phyloP scores from a whole-genome alignment of 2,113 vertebrate species.

The Chauna torquata region DNA sequence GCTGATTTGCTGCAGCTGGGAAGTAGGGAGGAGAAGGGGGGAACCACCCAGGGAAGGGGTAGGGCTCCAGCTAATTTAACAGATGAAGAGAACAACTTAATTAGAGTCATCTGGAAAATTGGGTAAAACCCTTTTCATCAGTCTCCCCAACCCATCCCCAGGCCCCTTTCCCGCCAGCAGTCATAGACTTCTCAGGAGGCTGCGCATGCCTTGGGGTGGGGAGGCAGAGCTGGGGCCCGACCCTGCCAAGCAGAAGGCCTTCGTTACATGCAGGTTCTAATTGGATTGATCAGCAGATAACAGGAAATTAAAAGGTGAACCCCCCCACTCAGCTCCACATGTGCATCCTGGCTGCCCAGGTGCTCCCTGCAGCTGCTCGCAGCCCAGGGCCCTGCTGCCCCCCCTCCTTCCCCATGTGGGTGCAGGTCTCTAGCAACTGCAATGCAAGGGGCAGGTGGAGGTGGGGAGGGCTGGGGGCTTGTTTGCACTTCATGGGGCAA shows the following conservation, averaged over 20 bases:
- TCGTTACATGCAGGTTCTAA: constrained; percentile 76
- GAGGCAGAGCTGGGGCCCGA: not conserved
- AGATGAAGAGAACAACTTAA: constrained; percentile 63
- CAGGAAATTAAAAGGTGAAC: constrained; percentile 66
- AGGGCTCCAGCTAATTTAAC: constrained; percentile 52
- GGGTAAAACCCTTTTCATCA: not conserved
- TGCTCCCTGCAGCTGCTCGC: not conserved
- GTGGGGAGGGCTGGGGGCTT: not conserved
- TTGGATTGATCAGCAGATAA: constrained; percentile 80
- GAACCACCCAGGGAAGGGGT: not conserved
- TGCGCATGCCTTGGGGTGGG: not conserved
- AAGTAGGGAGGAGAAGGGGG: not conserved
- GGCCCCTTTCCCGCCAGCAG: not conserved
- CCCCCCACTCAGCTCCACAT: not conserved
- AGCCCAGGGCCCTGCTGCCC: not conserved
- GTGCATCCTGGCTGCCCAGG: not conserved
- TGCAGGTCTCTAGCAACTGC: fast-evolving
- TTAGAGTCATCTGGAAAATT: constrained; percentile 58
- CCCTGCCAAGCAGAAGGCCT: constrained; percentile 74
- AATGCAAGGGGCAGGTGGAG: not conserved
- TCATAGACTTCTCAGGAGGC: not conserved
- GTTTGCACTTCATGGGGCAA: too few relatives aligned
- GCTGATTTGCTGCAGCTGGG: constrained; percentile 64
- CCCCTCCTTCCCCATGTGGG: fast-evolving
- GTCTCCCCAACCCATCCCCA: not conserved